Base-by-base conservation (phyloP, 2,113 vertebrate species). In the Chlorodrepanis virens region DNA sequence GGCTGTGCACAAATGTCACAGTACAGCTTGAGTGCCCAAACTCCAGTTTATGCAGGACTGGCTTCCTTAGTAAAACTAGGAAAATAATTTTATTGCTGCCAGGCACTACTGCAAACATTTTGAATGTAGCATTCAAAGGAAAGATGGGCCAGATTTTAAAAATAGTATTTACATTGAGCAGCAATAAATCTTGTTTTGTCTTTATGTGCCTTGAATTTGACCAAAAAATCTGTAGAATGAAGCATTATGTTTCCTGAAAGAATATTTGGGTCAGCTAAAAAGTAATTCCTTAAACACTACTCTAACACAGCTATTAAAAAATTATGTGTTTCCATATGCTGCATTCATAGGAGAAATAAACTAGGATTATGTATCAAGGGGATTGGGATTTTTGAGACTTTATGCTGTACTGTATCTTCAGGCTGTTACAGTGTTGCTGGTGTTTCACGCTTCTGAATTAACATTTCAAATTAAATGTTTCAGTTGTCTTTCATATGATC, bases 181-280 rank as follows among this genome's bases (percentile, higher is more conserved):
- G 6, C 49, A 54, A 21, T 78, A 19, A 47, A 16, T 40, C 4
- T n/a, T 79, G 6, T 28, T 81, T 39, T 54, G 10, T 45, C 37
- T 81, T 5, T 16, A 21, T 0, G 0, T 70, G n/a, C 13, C 14
- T 61, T 0, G 3, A 63, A 31, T 68, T 78, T 0, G 0, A 68
- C 31, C 19, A 39, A 39, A 74, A n/a, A 52, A 12, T 24, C 12
- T 49, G 24, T n/a, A 29, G 54, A 84, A 23, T 40, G 27, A 77
- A 57, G 19, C 25, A 5, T 45, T 57, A 3, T 18, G 9, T 42
- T 52, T 69, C 9, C 15, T 64, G 35, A 57, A 89, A 24, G 49
- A 70, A 59, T 49, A 23, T 35, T 39, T n/a, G 67, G 68, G 19
- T 92, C 10, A 10, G 5, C 37, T 87, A 1, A 47, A 16, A 81